Percentiles rank a stretch among this genome's conserved stretches.
phyloP scores from a whole-genome alignment of 2,797 vertebrate species.

The Oreonectes daqikongensis region DNA sequence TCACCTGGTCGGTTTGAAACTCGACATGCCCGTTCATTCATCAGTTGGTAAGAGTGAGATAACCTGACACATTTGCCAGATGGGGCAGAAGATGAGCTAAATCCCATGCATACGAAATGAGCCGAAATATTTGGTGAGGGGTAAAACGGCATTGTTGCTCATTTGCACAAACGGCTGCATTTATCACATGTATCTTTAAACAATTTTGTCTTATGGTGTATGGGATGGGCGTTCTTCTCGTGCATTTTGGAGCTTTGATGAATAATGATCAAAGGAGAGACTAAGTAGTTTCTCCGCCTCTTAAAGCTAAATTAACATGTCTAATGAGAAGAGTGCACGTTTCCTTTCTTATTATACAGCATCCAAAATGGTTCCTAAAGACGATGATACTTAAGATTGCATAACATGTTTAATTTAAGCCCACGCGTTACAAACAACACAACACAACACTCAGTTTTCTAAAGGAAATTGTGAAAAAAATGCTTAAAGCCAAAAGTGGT shows the following conservation, averaged over 20 bases:
- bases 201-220: constrained; percentile 10
- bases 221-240: background rate
- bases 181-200: constrained; percentile 32
- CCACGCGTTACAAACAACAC: background rate
- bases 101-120: constrained; percentile 32
- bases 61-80: constrained; percentile 53
- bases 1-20: constrained; percentile 43
- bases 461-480: background rate
- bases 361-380: constrained; percentile 16
- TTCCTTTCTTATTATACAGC: constrained; percentile 24
- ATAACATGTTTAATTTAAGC: constrained; percentile 8
- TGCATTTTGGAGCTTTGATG: constrained; percentile 49
- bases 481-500: background rate
- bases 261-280: constrained; percentile 44
- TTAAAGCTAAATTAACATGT: constrained; percentile 40
- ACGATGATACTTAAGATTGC: background rate
- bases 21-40: constrained; percentile 38
- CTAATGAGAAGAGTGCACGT: constrained; percentile 8
- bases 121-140: constrained; percentile 5
- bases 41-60: constrained; percentile 32
- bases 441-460: background rate
- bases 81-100: constrained; percentile 32
- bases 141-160: constrained; percentile 6
- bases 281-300: constrained; percentile 33
- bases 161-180: constrained; percentile 27